Evolutionary conservation across 1,140 invertebrate species (phyloP).

Genomic region (Protaetia brevitarsis): DNA sequence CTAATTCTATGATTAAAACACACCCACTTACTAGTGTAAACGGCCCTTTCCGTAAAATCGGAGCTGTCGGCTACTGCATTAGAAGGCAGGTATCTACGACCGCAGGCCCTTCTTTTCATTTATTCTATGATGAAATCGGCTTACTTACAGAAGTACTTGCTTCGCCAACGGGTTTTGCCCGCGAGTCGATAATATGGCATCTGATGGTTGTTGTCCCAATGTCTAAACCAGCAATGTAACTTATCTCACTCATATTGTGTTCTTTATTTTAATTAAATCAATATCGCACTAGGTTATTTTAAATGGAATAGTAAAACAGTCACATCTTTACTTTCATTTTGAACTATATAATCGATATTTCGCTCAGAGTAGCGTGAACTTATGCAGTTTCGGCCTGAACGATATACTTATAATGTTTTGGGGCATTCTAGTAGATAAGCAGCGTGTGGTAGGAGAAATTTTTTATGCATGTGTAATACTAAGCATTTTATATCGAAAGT

Average conservation of each 20-base stretch:
- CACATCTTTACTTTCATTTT: too few species aligned
- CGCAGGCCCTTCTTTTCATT: too few species aligned
- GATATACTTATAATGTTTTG: too few species aligned
- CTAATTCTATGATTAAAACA: too few species aligned
- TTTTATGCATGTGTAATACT: too few species aligned
- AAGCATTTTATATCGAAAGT: too few species aligned
- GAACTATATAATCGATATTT: too few species aligned
- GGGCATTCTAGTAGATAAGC: too few species aligned
- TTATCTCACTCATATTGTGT: constrained; percentile 17
- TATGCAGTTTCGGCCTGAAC: too few species aligned
- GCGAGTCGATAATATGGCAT: constrained; percentile 74
- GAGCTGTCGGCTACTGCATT: not conserved
- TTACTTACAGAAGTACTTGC: constrained; percentile 62
- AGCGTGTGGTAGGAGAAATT: too few species aligned
- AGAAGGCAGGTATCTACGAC: not conserved
- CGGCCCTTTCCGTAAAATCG: not conserved
- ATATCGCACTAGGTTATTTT: not conserved
- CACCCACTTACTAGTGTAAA: not conserved
- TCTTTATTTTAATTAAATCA: not conserved
- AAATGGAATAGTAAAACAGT: too few species aligned
- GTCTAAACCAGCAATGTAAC: constrained; percentile 70
- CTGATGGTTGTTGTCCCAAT: constrained; percentile 86
- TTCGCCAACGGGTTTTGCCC: constrained; percentile 60
- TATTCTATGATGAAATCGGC: constrained; percentile 26
- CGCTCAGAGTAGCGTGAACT: too few species aligned